phyloP scores from a whole-genome alignment of 2,888 invertebrate genomes.

The Cylindroiulus punctatus region DNA sequence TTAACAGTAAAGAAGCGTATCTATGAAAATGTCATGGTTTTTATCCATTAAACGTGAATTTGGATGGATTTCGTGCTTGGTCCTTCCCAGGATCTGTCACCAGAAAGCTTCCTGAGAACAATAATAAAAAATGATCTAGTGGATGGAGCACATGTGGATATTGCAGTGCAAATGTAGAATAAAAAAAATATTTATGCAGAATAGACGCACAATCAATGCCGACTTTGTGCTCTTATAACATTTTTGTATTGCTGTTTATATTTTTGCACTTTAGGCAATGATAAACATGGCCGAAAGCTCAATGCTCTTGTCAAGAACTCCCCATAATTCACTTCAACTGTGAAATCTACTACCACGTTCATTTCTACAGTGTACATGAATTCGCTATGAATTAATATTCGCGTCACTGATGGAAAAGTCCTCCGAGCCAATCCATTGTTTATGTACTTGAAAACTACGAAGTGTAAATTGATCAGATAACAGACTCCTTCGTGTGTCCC shows the following conservation, averaged over 20 bases:
- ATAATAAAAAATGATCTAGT: neutral
- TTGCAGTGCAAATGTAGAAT: neutral
- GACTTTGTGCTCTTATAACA: neutral
- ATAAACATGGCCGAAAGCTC: neutral
- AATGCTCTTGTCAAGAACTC: neutral
- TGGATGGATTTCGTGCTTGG: no score
- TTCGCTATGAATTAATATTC: conserved; percentile 30
- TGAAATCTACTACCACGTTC: neutral
- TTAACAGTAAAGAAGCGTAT: no score
- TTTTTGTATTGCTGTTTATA: conserved; percentile 23
- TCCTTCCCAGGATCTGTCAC: neutral
- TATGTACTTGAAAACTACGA: neutral
- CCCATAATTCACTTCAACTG: neutral
- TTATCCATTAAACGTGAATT: no score
- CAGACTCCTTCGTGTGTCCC: conserved; percentile 13
- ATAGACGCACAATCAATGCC: neutral
- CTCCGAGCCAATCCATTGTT: conserved; percentile 11
- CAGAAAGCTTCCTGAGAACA: neutral
- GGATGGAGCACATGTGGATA: neutral
- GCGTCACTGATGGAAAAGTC: neutral
- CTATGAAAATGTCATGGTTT: no score
- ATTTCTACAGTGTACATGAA: neutral
- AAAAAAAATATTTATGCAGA: neutral
- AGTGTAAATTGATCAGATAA: conserved; percentile 47
- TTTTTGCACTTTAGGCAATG: neutral